A percentile compares a stretch with the other conserved stretches of the same genome.
phyloP scores from a whole-genome alignment of 2,113 vertebrate genomes.

The Acinonyx jubatus region DNA sequence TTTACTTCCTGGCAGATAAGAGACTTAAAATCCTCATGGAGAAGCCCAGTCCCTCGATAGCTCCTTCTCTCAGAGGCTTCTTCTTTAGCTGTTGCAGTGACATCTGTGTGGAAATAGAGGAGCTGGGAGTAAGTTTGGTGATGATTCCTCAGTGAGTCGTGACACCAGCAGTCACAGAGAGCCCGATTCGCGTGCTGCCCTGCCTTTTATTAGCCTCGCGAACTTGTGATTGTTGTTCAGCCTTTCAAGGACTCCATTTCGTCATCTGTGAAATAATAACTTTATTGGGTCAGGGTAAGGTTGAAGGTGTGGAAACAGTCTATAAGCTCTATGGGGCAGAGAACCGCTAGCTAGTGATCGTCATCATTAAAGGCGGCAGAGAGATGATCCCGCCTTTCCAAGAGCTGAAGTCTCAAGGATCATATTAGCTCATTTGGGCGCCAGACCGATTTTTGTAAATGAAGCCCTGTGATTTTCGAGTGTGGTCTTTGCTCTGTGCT shows the following conservation, averaged over 20 bases:
- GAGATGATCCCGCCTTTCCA: background rate
- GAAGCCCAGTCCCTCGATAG: background rate
- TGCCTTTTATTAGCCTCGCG: background rate
- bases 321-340: background rate
- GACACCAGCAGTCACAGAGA: background rate
- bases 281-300: background rate
- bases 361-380: background rate
- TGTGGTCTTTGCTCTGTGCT: background rate
- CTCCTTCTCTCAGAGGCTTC: background rate
- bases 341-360: background rate
- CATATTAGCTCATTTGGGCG: background rate
- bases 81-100: background rate
- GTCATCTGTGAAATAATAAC: background rate
- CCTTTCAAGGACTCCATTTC: background rate
- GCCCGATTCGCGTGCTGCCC: rapidly evolving
- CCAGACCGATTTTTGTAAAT: background rate
- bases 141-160: background rate
- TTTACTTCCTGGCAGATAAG: background rate
- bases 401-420: background rate
- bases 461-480: background rate
- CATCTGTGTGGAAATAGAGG: background rate
- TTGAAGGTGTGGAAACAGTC: background rate
- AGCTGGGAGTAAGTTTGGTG: background rate
- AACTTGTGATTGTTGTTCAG: background rate
- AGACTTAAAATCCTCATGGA: background rate